Evolutionary conservation across 2,888 invertebrate genomes (phyloP).

Genomic region (Drosophila yooni): DNA sequence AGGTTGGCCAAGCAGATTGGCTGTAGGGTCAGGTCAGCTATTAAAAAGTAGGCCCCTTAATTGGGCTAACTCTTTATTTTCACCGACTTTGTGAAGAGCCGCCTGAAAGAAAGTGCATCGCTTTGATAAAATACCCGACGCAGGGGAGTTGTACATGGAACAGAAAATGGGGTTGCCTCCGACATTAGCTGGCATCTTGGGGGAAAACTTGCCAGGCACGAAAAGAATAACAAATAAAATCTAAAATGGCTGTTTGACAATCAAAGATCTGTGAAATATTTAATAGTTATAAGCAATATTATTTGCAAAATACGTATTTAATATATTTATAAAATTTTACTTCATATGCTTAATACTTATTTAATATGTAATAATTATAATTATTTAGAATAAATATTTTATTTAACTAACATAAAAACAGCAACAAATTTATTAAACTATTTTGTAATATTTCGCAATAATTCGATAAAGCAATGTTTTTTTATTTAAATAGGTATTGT

Average conservation of each 20-base stretch:
- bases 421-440: not conserved
- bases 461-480: not conserved
- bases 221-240: not conserved
- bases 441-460: not conserved
- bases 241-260: not conserved
- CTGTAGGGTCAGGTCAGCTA: slow-evolving; percentile 30
- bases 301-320: not conserved
- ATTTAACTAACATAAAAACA: not conserved
- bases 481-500: not conserved
- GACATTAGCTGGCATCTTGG: not conserved
- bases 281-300: not conserved
- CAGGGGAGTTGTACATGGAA: not conserved
- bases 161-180: not conserved
- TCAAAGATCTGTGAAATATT: not conserved
- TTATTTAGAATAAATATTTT: not conserved
- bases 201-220: not conserved
- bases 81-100: slow-evolving; percentile 1
- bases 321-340: not conserved
- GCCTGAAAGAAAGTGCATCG: slow-evolving; percentile 22
- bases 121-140: not conserved
- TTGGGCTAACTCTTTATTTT: slow-evolving; percentile 65
- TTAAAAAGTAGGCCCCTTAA: slow-evolving; percentile 53
- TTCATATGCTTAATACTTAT: not conserved
- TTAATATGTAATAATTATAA: not conserved
- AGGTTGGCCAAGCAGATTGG: slow-evolving; percentile 30